Percentiles rank a stretch among this genome's conserved stretches.
Evolutionary conservation across 2,888 invertebrate genomes (phyloP).

Genomic region (Sesamia inferens): DNA sequence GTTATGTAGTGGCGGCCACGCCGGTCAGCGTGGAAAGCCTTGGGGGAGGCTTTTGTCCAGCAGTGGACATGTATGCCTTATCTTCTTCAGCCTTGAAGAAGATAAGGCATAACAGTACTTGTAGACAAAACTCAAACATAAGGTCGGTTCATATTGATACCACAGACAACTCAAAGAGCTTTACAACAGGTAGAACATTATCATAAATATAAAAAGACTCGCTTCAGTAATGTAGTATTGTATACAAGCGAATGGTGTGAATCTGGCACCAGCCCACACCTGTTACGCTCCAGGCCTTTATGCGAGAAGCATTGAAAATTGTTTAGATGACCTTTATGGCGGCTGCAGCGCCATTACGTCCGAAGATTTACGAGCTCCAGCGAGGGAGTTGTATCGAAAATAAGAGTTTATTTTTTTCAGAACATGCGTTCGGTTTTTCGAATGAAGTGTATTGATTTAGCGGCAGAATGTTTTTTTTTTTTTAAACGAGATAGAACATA

Average conservation of each 20-base stretch:
- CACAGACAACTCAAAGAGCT: neutral
- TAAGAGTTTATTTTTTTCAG: neutral
- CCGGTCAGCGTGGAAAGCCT: no score
- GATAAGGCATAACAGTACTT: neutral
- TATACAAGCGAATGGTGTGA: slow-evolving; percentile 23
- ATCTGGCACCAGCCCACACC: slow-evolving; percentile 37
- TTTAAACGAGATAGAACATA: neutral
- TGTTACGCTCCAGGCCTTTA: slow-evolving; percentile 45
- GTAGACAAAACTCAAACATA: neutral
- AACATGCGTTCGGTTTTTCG: neutral
- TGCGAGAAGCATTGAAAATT: slow-evolving; percentile 31
- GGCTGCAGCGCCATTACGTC: slow-evolving; percentile 35
- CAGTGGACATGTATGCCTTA: no score
- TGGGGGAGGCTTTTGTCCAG: no score
- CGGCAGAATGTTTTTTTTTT: slow-evolving; percentile 5
- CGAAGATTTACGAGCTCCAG: slow-evolving; percentile 49
- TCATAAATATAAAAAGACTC: slow-evolving; percentile 3
- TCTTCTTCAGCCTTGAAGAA: no score
- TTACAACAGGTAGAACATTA: slow-evolving; percentile 23
- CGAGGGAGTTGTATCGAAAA: slow-evolving; percentile 18
- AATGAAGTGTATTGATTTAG: neutral
- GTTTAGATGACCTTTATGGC: slow-evolving; percentile 43
- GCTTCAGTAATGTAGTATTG: neutral
- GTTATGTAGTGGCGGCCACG: no score
- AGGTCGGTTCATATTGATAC: neutral